Conservation (phyloP, 1,140 invertebrate species). For the Cepaea nemoralis region DNA sequence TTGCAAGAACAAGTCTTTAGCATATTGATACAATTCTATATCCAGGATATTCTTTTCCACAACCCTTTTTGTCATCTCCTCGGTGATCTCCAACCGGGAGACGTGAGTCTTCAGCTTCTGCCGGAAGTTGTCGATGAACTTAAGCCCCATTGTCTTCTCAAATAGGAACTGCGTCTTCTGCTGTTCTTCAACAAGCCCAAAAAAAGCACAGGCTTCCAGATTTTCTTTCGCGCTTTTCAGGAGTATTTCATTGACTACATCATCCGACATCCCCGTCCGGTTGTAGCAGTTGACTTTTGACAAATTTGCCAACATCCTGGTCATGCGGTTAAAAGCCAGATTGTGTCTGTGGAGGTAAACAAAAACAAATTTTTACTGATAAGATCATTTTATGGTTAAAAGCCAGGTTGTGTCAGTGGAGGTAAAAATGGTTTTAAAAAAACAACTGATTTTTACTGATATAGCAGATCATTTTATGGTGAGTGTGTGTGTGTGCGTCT, state of each 20-base stretch:
- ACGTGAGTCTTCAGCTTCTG: conserved; percentile 68
- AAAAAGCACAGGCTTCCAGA: conserved; percentile 93
- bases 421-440: too few relatives aligned
- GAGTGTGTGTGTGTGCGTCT: too few relatives aligned
- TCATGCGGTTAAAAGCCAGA: conserved; percentile 95
- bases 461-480: too few relatives aligned
- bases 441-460: too few relatives aligned
- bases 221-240: conserved; percentile 95
- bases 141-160: conserved; percentile 95
- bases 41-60: conserved; percentile 89
- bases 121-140: conserved; percentile 69
- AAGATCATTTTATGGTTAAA: too few relatives aligned
- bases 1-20: conserved; percentile 88
- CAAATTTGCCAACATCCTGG: conserved; percentile 92
- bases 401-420: too few relatives aligned
- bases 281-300: conserved; percentile 96
- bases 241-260: conserved; percentile 82
- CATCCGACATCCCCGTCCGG: conserved; percentile 79
- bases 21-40: conserved; percentile 93
- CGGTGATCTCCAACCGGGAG: conserved; percentile 76
- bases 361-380: too few relatives aligned
- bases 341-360: too few relatives aligned
- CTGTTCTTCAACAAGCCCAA: conserved; percentile 96
- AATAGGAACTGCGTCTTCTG: conserved; percentile 95
- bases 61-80: conserved; percentile 82